phyloP scores from a whole-genome alignment of 2,888 invertebrate species.

The Ametastegia equiseti region DNA sequence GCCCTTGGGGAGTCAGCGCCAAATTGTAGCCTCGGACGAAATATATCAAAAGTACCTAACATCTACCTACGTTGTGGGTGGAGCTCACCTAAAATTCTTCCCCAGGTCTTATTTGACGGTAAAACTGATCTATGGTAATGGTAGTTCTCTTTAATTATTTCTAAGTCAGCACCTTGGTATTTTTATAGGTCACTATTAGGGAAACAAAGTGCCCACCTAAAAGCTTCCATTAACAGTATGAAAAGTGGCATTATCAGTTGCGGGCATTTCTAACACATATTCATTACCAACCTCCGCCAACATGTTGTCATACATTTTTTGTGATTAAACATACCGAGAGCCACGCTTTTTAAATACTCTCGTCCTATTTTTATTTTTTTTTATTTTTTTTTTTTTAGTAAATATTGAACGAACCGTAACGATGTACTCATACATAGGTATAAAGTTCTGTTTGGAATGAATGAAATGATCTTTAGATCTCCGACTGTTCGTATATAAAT shows the following conservation, averaged over 20 bases:
- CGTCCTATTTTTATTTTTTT: no score
- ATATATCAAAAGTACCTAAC: conserved; percentile 45
- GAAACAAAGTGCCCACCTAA: conserved; percentile 24
- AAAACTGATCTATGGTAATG: conserved; percentile 47
- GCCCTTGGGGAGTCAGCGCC: conserved; percentile 26
- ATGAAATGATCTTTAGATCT: neutral
- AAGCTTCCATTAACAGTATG: conserved; percentile 1
- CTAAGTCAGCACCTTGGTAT: conserved; percentile 39
- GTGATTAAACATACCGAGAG: no score
- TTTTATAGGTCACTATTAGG: conserved; percentile 37
- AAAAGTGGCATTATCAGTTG: conserved; percentile 18
- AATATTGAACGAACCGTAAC: no score
- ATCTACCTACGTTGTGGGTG: no score
- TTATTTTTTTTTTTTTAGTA: no score
- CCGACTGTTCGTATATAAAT: neutral
- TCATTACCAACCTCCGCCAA: no score
- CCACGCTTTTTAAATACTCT: no score
- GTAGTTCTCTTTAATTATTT: conserved; percentile 44
- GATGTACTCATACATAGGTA: no score
- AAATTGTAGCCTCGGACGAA: conserved; percentile 39
- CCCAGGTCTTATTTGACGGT: conserved; percentile 43
- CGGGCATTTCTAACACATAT: neutral
- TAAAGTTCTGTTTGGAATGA: no score
- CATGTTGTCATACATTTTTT: no score
- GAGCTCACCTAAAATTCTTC: conserved; percentile 23